These are phyloP conservation scores for Colinus virginianus DNA, from an alignment of 2,113 vertebrate species.

Conservation along the genomic window DNA sequence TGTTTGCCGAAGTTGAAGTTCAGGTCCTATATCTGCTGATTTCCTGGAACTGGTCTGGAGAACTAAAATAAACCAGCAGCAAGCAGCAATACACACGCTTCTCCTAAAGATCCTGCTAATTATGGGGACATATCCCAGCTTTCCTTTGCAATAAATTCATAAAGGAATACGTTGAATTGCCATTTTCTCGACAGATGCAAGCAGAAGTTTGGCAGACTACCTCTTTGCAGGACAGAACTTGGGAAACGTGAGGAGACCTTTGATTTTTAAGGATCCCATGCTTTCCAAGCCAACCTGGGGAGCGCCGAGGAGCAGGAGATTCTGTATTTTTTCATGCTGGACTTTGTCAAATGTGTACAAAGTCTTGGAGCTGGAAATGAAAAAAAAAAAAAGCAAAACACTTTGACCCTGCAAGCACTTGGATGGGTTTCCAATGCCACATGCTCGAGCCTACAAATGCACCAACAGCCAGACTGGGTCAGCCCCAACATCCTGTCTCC, in stretches of 20 bases:
- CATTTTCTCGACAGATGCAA: neutral
- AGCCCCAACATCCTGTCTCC: slow-evolving; percentile 40
- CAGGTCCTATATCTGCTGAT: neutral
- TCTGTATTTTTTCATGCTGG: neutral
- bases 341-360: neutral
- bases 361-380: neutral
- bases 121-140: neutral
- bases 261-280: neutral
- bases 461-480: neutral
- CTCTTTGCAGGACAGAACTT: neutral
- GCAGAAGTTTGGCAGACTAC: neutral
- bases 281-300: neutral
- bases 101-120: neutral
- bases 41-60: slow-evolving; percentile 41
- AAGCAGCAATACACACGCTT: neutral
- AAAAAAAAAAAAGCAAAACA: neutral
- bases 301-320: neutral
- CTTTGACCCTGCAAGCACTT: neutral
- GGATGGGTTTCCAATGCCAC: neutral
- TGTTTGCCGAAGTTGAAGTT: neutral
- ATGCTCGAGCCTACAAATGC: neutral
- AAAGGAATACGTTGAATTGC: neutral
- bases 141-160: neutral
- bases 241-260: neutral
- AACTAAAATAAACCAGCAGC: neutral